Conservation (phyloP, 2,113 vertebrate species). For the Beaufortia kweichowensis region DNA sequence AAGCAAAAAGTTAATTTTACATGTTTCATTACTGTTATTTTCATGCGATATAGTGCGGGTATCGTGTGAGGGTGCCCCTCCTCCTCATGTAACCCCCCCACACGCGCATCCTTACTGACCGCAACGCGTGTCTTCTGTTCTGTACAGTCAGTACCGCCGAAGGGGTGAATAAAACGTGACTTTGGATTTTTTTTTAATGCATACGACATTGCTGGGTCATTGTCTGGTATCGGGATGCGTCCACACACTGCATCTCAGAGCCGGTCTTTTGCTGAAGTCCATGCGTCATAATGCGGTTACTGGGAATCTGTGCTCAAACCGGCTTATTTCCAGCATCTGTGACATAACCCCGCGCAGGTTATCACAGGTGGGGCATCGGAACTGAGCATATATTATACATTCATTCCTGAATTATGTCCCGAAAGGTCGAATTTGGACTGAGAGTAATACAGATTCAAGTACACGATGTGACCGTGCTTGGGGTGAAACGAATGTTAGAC, state of each 20-base stretch:
- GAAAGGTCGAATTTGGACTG: constrained; percentile 3
- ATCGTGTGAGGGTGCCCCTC: not conserved
- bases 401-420: constrained; percentile 4
- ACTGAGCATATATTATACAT: constrained; percentile 50
- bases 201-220: not conserved
- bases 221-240: not conserved
- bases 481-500: constrained; percentile 22
- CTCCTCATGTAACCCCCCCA: too few relatives aligned
- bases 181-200: not conserved
- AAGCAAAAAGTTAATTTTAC: not conserved
- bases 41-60: not conserved
- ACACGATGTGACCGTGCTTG: constrained; percentile 19
- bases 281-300: constrained; percentile 84
- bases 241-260: not conserved
- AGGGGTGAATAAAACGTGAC: not conserved
- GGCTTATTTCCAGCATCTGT: constrained; percentile 67
- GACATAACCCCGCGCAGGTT: constrained; percentile 67
- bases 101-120: not conserved
- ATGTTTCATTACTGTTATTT: not conserved
- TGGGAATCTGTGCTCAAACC: constrained; percentile 66
- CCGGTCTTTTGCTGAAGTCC: constrained; percentile 58
- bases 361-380: constrained; percentile 50
- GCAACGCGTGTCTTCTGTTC: not conserved
- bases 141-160: not conserved
- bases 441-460: not conserved